These are phyloP conservation scores for Cyphomyrus discorhynchus DNA, from an alignment of 2,113 vertebrate genomes.

Conservation along the genomic window DNA sequence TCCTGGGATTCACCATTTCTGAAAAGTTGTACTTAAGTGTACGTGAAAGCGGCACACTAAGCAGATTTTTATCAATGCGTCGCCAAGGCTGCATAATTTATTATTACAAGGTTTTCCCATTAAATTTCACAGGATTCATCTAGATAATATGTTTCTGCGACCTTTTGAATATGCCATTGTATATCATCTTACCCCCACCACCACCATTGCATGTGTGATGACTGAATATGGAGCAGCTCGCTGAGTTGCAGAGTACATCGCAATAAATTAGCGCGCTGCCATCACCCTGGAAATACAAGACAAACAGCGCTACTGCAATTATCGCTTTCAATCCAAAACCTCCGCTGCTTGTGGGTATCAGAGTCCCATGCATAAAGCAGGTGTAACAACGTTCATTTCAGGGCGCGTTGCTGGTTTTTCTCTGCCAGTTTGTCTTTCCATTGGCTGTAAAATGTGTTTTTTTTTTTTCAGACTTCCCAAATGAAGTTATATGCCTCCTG, in stretches of 20 bases:
- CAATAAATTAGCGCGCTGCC: constrained; percentile 12
- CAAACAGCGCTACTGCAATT: constrained; percentile 20
- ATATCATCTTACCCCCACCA: not conserved
- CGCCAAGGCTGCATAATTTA: not conserved
- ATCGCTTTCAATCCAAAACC: constrained; percentile 2
- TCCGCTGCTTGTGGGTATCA: not conserved
- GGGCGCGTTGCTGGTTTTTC: not conserved
- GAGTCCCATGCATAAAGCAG: not conserved
- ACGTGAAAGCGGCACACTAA: not conserved
- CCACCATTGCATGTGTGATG: not conserved
- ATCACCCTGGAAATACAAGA: not conserved
- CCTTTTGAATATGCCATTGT: not conserved
- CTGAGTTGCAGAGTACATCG: constrained; percentile 8
- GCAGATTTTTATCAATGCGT: not conserved
- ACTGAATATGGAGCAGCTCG: not conserved
- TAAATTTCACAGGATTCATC: not conserved
- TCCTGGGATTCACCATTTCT: not conserved
- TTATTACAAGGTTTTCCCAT: not conserved
- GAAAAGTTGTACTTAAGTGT: not conserved
- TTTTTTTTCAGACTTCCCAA: constrained; percentile 2
- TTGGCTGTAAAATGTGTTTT: not conserved
- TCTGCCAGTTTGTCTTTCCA: not conserved
- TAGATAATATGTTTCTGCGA: not conserved
- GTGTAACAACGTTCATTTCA: not conserved
- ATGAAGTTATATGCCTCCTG: not conserved